Evolutionary conservation across 2,888 invertebrate genomes (phyloP).

Genomic region (Oeneis ivallda): DNA sequence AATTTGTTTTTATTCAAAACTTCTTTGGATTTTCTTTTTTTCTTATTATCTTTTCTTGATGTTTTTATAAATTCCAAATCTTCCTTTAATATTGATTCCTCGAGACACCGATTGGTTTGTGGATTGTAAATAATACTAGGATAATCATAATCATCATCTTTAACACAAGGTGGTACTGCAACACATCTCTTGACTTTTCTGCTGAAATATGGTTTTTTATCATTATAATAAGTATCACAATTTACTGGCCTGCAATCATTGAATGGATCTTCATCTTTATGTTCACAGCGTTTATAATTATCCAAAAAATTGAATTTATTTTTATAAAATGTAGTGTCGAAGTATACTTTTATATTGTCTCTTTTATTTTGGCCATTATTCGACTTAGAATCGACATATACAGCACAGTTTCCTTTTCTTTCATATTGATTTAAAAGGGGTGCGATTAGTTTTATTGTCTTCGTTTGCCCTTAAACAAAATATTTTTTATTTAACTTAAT

Average conservation of each 20-base stretch:
- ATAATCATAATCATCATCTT: constrained; percentile 42
- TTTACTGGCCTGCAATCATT: constrained; percentile 65
- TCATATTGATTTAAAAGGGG: constrained; percentile 58
- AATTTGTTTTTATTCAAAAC: constrained; percentile 50
- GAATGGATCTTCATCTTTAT: constrained; percentile 61
- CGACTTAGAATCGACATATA: constrained; percentile 59
- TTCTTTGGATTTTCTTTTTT: constrained; percentile 50
- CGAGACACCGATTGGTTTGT: constrained; percentile 53
- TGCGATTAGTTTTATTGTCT: constrained; percentile 56
- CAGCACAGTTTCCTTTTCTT: constrained; percentile 58
- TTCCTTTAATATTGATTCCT: constrained; percentile 46
- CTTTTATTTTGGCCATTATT: constrained; percentile 48
- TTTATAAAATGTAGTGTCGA: constrained; percentile 56
- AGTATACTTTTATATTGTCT: constrained; percentile 56
- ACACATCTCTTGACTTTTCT: constrained; percentile 52
- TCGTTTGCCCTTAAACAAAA: constrained; percentile 49
- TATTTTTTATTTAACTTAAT: not conserved
- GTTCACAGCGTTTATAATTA: constrained; percentile 48
- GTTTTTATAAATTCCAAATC: constrained; percentile 59
- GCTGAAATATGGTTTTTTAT: constrained; percentile 53
- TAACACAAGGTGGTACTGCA: constrained; percentile 49
- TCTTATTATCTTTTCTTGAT: constrained; percentile 37
- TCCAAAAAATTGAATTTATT: constrained; percentile 37
- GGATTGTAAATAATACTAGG: constrained; percentile 54
- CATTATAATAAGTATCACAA: constrained; percentile 66